These are phyloP conservation scores for Dinoponera quadriceps DNA, from an alignment of 1,140 invertebrate genomes.

Conservation along the genomic window DNA sequence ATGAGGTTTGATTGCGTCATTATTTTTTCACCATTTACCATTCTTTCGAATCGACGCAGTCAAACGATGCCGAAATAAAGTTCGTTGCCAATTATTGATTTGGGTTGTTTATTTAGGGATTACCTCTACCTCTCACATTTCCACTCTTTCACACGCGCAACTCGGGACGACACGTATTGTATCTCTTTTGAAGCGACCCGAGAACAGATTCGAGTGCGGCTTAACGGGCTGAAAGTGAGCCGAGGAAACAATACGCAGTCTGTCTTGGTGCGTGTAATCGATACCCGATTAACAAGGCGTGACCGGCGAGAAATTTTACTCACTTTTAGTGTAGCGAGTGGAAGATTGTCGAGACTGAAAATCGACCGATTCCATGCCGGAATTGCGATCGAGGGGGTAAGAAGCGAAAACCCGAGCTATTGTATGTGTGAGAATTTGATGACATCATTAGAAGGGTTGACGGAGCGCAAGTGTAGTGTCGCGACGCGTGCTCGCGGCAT, in stretches of 20 bases:
- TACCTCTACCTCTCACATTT: constrained; percentile 27
- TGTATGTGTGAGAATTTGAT: constrained; percentile 50
- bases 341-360: background rate
- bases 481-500: constrained; percentile 52
- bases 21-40: background rate
- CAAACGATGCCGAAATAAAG: constrained; percentile 14
- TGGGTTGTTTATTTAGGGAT: constrained; percentile 68
- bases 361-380: background rate
- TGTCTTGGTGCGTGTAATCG: constrained; percentile 71
- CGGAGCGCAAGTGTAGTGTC: constrained; percentile 40
- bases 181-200: constrained; percentile 19
- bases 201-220: constrained; percentile 12
- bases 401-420: background rate
- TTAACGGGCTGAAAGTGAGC: constrained; percentile 39
- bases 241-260: constrained; percentile 63
- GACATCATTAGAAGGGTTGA: constrained; percentile 67
- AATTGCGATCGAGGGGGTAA: background rate
- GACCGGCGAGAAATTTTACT: background rate
- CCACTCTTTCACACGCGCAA: constrained; percentile 1
- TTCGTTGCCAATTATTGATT: background rate
- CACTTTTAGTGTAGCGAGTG: background rate
- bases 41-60: background rate
- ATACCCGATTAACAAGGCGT: constrained; percentile 42
- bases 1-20: background rate
- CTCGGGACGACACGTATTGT: constrained; percentile 6